A percentile compares a stretch with the other conserved stretches of the same genome.
Conservation (phyloP, 1,140 invertebrate species). For the Hydropsyche tenuis region DNA sequence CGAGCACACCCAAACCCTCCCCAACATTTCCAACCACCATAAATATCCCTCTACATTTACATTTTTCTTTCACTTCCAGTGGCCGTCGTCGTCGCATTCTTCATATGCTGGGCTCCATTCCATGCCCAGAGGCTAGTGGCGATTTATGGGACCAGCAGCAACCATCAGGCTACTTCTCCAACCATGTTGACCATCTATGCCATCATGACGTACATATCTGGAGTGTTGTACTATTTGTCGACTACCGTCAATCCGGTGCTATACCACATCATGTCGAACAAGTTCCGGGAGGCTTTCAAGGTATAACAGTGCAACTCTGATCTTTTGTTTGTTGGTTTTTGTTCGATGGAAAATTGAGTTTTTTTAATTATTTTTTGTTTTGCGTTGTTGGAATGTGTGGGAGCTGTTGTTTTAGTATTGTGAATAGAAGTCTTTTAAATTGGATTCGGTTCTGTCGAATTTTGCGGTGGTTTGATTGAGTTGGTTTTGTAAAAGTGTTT, state of each 20-base stretch:
- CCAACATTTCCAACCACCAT: neutral
- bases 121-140: conserved; percentile 85
- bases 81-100: conserved; percentile 92
- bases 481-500: too few relatives aligned
- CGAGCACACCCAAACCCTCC: neutral
- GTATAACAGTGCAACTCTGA: conserved; percentile 54
- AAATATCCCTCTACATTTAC: neutral
- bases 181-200: conserved; percentile 65
- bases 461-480: too few relatives aligned
- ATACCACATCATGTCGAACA: conserved; percentile 88
- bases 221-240: conserved; percentile 75
- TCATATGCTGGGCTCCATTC: conserved; percentile 94
- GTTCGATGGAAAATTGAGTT: too few relatives aligned
- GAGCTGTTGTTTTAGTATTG: too few relatives aligned
- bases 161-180: conserved; percentile 52
- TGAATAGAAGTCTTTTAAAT: too few relatives aligned
- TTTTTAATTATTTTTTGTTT: too few relatives aligned
- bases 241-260: conserved; percentile 83
- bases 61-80: conserved; percentile 65
- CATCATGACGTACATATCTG: conserved; percentile 72
- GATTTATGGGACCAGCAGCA: conserved; percentile 66
- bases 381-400: too few relatives aligned
- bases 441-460: too few relatives aligned
- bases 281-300: conserved; percentile 85
- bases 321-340: too few relatives aligned